Base-by-base conservation (phyloP, 1,140 invertebrate species). In the Neomicropteryx cornuta region DNA sequence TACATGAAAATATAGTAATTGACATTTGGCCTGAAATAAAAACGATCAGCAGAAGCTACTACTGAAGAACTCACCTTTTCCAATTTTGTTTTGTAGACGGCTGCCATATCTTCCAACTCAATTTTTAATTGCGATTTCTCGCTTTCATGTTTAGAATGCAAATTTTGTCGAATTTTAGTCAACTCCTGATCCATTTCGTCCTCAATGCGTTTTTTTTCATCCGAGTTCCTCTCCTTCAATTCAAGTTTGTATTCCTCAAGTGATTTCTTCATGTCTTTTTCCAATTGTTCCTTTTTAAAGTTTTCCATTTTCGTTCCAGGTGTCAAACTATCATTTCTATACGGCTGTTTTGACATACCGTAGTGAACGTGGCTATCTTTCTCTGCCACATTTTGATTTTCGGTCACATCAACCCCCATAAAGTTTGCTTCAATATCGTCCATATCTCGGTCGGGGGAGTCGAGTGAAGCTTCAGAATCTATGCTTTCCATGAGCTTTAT, bases 401-500 rank as follows among this genome's bases (percentile, higher is more conserved):
- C n/a, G n/a, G n/a, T n/a, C n/a, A n/a, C n/a, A n/a, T n/a, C n/a
- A n/a, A n/a, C n/a, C n/a, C n/a, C n/a, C n/a, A n/a, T n/a, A n/a
- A n/a, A n/a, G n/a, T n/a, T n/a, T n/a, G n/a, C n/a, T n/a, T 65
- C 60, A 28, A 66, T 36, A 46, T 63, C 62, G 0, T 53, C 57
- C 28, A 61, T 62, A 45, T 68, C 66, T 47, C 54, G 56, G 36
- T 67, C 64, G 0, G 64, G 66, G 1, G 64, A 68, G 43, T 66
- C 62, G 4, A 66, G 58, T 13, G 64, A 68, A 4, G 63, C 60
- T 52, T 68, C 64, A 3, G 63, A 67, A 48, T 67, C 64, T 13
- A 68, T 65, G 36, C 62, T 66, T 39, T 68, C 62, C 64, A 66
- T 68, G 20, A 68, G 48, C 34, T 68, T 68, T n/a, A 68, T 68